Conservation (phyloP, 2,113 vertebrate species). For the Cryptomyrus ogoouensis region DNA sequence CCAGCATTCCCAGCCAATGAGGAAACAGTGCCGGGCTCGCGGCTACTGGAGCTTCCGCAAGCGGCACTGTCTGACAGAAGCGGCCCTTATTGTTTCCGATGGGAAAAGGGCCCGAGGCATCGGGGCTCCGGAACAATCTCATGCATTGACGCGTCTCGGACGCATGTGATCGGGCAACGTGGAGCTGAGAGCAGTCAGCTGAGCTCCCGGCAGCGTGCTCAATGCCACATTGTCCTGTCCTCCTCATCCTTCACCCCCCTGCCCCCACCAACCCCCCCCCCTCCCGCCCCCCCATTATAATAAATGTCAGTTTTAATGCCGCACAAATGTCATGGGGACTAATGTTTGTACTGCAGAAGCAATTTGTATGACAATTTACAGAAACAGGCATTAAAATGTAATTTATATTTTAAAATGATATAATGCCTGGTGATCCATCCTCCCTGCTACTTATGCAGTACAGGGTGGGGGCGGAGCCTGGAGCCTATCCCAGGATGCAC, state of each 20-base stretch:
- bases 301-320: neutral
- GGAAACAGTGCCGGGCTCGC: neutral
- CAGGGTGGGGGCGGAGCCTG: neutral
- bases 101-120: neutral
- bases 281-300: neutral
- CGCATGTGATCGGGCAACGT: neutral
- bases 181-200: neutral
- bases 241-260: neutral
- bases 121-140: neutral
- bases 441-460: neutral
- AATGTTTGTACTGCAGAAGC: neutral
- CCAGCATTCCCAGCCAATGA: too few species aligned
- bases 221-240: too few species aligned
- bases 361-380: neutral
- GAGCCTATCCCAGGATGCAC: neutral
- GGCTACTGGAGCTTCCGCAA: neutral
- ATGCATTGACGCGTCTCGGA: neutral
- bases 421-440: neutral
- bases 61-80: neutral
- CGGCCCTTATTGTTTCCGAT: neutral
- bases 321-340: neutral
- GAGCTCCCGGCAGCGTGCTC: neutral
- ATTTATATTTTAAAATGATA: neutral
- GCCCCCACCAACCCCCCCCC: neutral
- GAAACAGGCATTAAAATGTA: neutral